Evolutionary conservation across 2,113 vertebrate species (phyloP).

Genomic region (Syngnathus typhle): DNA sequence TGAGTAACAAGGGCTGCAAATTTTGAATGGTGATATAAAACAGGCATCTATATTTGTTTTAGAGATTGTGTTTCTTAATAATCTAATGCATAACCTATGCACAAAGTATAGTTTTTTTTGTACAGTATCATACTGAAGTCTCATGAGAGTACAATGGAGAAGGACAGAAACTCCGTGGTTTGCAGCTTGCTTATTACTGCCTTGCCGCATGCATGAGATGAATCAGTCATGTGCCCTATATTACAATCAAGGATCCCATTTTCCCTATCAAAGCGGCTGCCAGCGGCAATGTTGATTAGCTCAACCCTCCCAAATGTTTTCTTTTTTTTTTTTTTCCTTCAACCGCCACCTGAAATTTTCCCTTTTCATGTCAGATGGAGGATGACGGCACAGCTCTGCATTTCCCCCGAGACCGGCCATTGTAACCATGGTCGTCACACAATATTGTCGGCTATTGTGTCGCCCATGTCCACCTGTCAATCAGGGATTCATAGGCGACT

Average conservation of each 20-base stretch:
- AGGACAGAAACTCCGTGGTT: constrained; percentile 23
- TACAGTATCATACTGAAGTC: neutral
- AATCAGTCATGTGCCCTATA: constrained; percentile 37
- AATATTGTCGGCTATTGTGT: constrained; percentile 75
- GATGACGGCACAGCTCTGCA: constrained; percentile 56
- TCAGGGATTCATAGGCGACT: constrained; percentile 62
- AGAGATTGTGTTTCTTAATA: neutral
- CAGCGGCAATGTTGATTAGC: constrained; percentile 70
- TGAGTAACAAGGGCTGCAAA: too few relatives aligned
- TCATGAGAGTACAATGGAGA: constrained; percentile 12
- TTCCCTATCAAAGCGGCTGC: constrained; percentile 80
- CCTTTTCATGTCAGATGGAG: constrained; percentile 79
- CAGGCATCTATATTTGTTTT: too few relatives aligned
- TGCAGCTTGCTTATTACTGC: constrained; percentile 18
- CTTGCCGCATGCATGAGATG: constrained; percentile 24
- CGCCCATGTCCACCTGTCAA: constrained; percentile 79
- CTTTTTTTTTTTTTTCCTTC: constrained; percentile 60
- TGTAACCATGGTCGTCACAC: constrained; percentile 77
- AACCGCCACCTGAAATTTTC: constrained; percentile 81
- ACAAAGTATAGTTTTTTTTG: neutral
- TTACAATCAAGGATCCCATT: constrained; percentile 71
- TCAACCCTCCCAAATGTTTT: constrained; percentile 71
- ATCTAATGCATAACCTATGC: neutral
- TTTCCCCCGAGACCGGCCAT: constrained; percentile 77
- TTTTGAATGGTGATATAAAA: too few relatives aligned